phyloP scores from a whole-genome alignment of 2,797 vertebrate species.

The Enteromius trimaculatus region DNA sequence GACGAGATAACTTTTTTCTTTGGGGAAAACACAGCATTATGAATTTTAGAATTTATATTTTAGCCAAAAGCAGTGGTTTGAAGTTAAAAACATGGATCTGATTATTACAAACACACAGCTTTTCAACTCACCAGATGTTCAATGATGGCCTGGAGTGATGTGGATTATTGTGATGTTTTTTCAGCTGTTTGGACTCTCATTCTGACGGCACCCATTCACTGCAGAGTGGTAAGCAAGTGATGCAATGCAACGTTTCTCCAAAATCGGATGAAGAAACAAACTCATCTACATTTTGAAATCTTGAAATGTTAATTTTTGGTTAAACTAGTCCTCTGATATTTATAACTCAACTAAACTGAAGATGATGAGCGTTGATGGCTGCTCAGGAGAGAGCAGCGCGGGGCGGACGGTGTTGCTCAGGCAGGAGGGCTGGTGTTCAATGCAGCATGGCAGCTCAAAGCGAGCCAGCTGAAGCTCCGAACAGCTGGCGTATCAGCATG shows the following conservation, averaged over 20 bases:
- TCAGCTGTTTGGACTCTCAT: neutral
- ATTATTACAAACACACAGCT: neutral
- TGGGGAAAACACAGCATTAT: neutral
- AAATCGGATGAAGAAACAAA: neutral
- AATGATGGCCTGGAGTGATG: neutral
- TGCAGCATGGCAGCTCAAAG: constrained; percentile 28
- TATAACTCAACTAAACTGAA: neutral
- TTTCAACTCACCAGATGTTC: neutral
- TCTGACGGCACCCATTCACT: neutral
- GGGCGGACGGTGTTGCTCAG: neutral
- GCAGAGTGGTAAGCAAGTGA: neutral
- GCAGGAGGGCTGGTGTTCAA: constrained; percentile 20
- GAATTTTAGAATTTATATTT: neutral
- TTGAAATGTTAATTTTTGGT: neutral
- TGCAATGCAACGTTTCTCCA: neutral
- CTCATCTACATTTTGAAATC: neutral
- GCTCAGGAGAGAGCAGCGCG: neutral
- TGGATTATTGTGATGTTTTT: neutral
- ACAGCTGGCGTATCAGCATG: constrained; percentile 45
- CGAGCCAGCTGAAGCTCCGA: constrained; percentile 35
- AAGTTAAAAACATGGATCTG: neutral
- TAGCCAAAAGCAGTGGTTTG: neutral
- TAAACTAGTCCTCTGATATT: neutral
- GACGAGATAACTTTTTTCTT: neutral
- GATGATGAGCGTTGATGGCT: neutral